phyloP scores from a whole-genome alignment of 2,888 invertebrate species.

The Ectobius pallidus region DNA sequence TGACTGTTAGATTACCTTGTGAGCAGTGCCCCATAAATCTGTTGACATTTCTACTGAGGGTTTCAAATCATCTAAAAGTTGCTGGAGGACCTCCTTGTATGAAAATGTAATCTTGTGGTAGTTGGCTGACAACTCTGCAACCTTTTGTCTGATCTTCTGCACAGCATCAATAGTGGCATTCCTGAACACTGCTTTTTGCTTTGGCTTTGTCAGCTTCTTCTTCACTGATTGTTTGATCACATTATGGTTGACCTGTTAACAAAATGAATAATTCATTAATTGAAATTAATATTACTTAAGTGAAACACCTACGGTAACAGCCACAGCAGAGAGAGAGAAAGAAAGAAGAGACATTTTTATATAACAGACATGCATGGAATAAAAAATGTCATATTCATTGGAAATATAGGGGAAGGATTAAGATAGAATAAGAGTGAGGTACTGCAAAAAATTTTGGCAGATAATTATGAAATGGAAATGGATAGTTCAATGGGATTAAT shows the following conservation, averaged over 20 bases:
- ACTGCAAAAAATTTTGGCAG: no score
- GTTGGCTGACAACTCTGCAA: constrained; percentile 31
- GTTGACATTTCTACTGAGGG: constrained; percentile 36
- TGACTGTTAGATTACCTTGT: no score
- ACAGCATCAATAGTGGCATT: constrained; percentile 40
- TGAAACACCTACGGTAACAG: no score
- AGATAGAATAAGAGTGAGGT: no score
- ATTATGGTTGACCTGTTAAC: background rate
- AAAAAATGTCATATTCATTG: no score
- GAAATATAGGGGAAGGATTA: no score
- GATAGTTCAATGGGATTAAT: no score
- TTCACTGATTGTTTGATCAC: background rate
- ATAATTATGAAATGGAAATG: no score
- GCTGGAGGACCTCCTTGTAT: constrained; percentile 36
- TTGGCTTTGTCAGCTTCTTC: background rate
- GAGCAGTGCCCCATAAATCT: constrained; percentile 38
- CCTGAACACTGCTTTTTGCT: constrained; percentile 22
- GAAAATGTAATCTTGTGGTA: constrained; percentile 36
- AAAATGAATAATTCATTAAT: background rate
- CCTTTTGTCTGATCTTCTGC: constrained; percentile 36
- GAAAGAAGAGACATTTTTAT: no score
- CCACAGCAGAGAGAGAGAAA: no score
- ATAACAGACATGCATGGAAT: no score
- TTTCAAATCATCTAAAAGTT: constrained; percentile 41
- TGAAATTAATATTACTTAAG: no score